These are phyloP conservation scores for Pachymerium ferrugineum DNA, from an alignment of 2,888 invertebrate species.

Conservation along the genomic window DNA sequence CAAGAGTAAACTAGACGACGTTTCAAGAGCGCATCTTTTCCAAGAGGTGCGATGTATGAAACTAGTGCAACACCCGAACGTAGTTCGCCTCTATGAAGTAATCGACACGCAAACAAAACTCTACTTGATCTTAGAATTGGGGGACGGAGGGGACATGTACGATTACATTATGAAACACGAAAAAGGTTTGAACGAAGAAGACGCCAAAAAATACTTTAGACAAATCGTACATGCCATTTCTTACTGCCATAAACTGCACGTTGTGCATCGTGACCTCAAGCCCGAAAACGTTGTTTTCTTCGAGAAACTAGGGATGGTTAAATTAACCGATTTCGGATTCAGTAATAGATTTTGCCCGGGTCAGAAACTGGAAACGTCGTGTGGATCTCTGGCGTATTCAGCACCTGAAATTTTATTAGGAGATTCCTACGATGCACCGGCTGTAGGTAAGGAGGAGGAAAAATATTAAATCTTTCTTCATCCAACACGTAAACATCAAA, in stretches of 20 bases:
- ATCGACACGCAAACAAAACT: constrained; percentile 98
- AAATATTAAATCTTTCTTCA: too few relatives aligned
- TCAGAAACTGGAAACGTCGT: constrained; percentile 93
- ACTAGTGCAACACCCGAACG: constrained; percentile 97
- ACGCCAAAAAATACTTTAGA: constrained; percentile 75
- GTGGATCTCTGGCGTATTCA: constrained; percentile 97
- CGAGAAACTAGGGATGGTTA: constrained; percentile 91
- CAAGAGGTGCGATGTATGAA: constrained; percentile 85
- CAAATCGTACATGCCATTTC: constrained; percentile 96
- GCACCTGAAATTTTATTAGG: constrained; percentile 98
- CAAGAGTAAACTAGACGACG: constrained; percentile 93
- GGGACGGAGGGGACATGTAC: constrained; percentile 97
- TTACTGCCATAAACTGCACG: constrained; percentile 88
- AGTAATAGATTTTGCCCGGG: constrained; percentile 91
- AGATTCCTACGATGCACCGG: constrained; percentile 97
- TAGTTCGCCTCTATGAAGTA: constrained; percentile 95
- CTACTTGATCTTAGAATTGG: constrained; percentile 92
- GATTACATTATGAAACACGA: constrained; percentile 97
- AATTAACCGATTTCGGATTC: constrained; percentile 96
- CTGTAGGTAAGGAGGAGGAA: constrained; percentile 89
- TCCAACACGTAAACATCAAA: too few relatives aligned
- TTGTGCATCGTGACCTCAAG: constrained; percentile 88
- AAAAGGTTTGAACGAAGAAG: constrained; percentile 60
- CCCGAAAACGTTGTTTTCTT: constrained; percentile 99
- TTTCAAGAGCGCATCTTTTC: constrained; percentile 90